Base-by-base conservation (phyloP, 2,797 vertebrate species). In the Falco naumanni region DNA sequence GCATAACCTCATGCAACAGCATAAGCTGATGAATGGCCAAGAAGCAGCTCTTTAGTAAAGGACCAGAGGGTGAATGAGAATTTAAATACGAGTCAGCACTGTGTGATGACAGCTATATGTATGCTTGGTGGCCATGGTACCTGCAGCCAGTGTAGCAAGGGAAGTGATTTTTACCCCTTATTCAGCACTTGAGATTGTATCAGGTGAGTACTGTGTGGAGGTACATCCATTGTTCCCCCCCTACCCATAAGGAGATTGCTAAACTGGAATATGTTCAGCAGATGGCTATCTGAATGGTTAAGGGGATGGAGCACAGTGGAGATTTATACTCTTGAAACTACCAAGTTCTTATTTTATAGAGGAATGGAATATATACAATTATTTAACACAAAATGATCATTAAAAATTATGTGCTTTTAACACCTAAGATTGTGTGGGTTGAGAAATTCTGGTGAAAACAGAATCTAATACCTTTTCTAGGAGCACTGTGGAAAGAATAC, bases 381-480 rank as follows among this genome's bases (percentile, higher is more conserved):
- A 90, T 82, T 96, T 90, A 85, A 93, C 91, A 70, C 25, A 70
- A 76, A 94, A 72, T 50, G 19, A 11, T 66, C 5, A 29, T 80
- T 80, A 45, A 79, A 87, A 60, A 57, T 53, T 9, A 13, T 84
- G 26, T 86, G 19, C 50, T 95, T 97, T 86, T 82, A 91, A 75
- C 47, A 93, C 43, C 61, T 84, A 54, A 77, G 37, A 71, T 33
- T 86, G 31, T 88, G 78, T 94, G 69, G 71, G 65, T 50, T 87
- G 77, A 88, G 56, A 70, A 75, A 41, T 89, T 94, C 70, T 91
- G 54, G 76, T 87, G 63, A 95, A 97, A 93, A 56, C 61, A 63
- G 85, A 89, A 90, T 79, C 70, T 70, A 56, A 74, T 80, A 65
- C 8, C 13, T 75, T 76, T 91, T 60, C 34, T 81, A 76, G 37